Base-by-base conservation (phyloP, 1,140 invertebrate genomes). In the Battus philenor region DNA sequence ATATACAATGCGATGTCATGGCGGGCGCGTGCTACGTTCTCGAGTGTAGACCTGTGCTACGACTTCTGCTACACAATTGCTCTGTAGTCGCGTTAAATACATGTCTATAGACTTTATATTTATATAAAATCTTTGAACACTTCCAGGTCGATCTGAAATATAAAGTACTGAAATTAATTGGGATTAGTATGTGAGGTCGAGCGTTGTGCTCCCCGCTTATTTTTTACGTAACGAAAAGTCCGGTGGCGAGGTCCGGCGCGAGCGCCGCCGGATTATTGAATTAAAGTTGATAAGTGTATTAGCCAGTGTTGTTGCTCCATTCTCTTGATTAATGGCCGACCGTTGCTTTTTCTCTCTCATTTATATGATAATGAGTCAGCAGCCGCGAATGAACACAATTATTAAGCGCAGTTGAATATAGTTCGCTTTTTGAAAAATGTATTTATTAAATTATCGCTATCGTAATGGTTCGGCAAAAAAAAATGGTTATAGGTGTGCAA, bases 231-330 rank as follows among this genome's bases (percentile, higher is more conserved):
- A 64, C 66, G 60, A 70, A 64, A 68, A 70, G 59, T 71, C 64
- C 59, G 54, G 54, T 57, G 50, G 54, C 55, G 47, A 47, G 66
- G 62, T 58, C 66, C 65, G 53, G 65, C 65, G 62, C 61, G 39
- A 51, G 71, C 60, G 60, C 58, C 60, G 50, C 24, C 59, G 63
- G 61, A 68, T 77, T 82, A 80, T 80, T 80, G 80, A 82, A 82
- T 80, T 82, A 80, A 82, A 82, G 64, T 82, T 82, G 77, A 84
- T 82, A 85, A 82, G 72, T 79, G 71, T 82, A 79, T 85, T 85
- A 85, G 75, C 72, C 71, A 63, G 60, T 75, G 74, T 74, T 82
- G 78, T 82, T 77, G 68, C 74, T 72, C 69, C 76, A 79, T 79
- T 80, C 80, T 64, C 63, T 67, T 81, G 73, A 85, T 82, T 81